phyloP scores from a whole-genome alignment of 2,113 vertebrate species.

The Gobiocypris rarus region DNA sequence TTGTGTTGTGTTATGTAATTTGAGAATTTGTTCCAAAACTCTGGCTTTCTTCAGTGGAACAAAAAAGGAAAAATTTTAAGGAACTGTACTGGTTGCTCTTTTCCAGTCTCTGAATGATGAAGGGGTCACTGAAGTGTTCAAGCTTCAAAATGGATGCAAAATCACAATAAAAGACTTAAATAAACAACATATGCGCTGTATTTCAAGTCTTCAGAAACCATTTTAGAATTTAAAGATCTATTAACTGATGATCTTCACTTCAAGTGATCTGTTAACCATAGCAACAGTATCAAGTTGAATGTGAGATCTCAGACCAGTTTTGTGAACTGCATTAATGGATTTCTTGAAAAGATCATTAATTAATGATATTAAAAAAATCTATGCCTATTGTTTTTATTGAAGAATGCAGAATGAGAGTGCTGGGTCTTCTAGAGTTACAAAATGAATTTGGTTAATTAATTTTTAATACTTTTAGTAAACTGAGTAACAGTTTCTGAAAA shows the following conservation, averaged over 20 bases:
- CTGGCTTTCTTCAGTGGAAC: background rate
- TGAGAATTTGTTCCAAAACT: background rate
- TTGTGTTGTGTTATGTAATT: background rate
- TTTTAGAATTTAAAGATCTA: too few species aligned
- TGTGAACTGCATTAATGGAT: too few species aligned
- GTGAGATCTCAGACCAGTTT: too few species aligned
- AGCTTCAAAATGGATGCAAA: background rate
- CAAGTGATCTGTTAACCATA: background rate
- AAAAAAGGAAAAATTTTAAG: background rate
- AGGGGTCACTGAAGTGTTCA: background rate
- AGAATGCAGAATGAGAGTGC: too few species aligned
- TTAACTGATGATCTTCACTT: background rate
- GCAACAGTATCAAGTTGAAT: background rate
- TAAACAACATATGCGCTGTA: background rate
- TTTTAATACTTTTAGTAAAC: too few species aligned
- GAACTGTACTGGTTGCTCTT: background rate
- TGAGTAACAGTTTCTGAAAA: too few species aligned
- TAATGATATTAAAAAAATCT: too few species aligned
- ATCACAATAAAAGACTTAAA: background rate
- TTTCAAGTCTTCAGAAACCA: background rate
- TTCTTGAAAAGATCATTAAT: too few species aligned
- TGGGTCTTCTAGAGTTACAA: too few species aligned
- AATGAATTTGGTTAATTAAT: too few species aligned
- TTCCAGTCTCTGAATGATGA: background rate
- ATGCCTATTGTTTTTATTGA: too few species aligned